phyloP scores from a whole-genome alignment of 2,797 vertebrate genomes.

The Pseudochirops corinnae region DNA sequence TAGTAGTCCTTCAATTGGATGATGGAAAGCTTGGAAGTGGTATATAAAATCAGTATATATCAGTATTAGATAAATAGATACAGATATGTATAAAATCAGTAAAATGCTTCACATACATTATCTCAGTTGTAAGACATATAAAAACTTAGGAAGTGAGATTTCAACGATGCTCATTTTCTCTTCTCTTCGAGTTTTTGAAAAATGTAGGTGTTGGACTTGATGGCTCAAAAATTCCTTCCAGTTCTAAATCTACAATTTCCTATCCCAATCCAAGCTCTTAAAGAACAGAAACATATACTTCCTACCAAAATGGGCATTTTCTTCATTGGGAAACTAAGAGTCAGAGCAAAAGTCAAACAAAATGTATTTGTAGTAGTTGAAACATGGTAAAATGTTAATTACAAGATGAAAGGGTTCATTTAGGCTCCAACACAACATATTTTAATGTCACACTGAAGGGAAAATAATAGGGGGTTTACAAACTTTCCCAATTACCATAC shows the following conservation, averaged over 20 bases:
- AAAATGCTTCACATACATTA: background rate
- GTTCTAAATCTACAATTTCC: background rate
- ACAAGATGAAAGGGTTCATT: constrained; percentile 78
- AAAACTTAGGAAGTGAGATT: constrained; percentile 45
- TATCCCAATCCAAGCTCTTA: constrained; percentile 58
- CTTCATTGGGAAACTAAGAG: constrained; percentile 64
- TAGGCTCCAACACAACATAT: constrained; percentile 77
- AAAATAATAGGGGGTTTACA: constrained; percentile 76
- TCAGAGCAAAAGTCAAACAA: constrained; percentile 76
- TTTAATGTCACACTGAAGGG: constrained; percentile 72
- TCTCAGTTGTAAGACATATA: background rate
- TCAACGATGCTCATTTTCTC: constrained; percentile 60
- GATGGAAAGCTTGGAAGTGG: too few relatives aligned
- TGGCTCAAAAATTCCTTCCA: background rate
- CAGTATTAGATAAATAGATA: too few relatives aligned
- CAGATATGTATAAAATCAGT: background rate
- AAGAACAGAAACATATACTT: constrained; percentile 62
- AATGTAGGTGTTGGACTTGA: background rate
- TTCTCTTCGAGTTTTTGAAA: constrained; percentile 30
- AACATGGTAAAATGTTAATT: constrained; percentile 81
- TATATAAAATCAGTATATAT: too few relatives aligned
- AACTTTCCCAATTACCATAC: constrained; percentile 55
- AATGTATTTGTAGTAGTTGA: constrained; percentile 73
- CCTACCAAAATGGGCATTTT: constrained; percentile 73
- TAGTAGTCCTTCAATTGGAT: too few relatives aligned